Conservation (phyloP, 1,140 invertebrate genomes). For the Drosophila subobscura region DNA sequence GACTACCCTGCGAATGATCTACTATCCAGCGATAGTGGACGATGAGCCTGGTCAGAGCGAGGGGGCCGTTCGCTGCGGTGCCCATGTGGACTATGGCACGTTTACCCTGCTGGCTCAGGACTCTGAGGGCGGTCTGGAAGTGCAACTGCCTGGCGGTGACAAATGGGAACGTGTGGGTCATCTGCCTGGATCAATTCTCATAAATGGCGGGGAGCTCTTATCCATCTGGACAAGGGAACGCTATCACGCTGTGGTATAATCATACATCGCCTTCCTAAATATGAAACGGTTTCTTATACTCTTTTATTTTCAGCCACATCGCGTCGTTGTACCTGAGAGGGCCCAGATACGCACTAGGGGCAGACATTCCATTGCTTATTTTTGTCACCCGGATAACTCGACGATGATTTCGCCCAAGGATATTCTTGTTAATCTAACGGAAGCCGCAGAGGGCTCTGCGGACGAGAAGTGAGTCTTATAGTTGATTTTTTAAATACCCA, state of each 20-base stretch:
- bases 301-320: conserved; percentile 85
- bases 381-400: conserved; percentile 88
- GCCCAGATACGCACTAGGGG: conserved; percentile 85
- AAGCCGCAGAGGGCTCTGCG: conserved; percentile 58
- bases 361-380: conserved; percentile 90
- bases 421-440: conserved; percentile 56
- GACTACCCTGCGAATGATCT: conserved; percentile 87
- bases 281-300: not conserved
- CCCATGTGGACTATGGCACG: conserved; percentile 90
- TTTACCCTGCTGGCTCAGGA: conserved; percentile 90
- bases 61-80: conserved; percentile 87
- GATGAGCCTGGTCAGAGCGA: conserved; percentile 83
- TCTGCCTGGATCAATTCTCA: conserved; percentile 90
- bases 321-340: conserved; percentile 88
- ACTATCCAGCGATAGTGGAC: conserved; percentile 87
- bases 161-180: conserved; percentile 91
- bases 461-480: conserved; percentile 70
- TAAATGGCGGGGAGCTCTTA: conserved; percentile 91
- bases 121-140: conserved; percentile 86
- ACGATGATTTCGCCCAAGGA: conserved; percentile 85
- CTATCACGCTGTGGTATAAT: conserved; percentile 88
- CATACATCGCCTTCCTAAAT: not conserved
- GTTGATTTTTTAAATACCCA: not conserved
- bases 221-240: conserved; percentile 90
- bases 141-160: conserved; percentile 87